A percentile compares a stretch with the other conserved stretches of the same genome.
Evolutionary conservation across 2,888 invertebrate genomes (phyloP).

Genomic region (Drosophila austrosaltans): DNA sequence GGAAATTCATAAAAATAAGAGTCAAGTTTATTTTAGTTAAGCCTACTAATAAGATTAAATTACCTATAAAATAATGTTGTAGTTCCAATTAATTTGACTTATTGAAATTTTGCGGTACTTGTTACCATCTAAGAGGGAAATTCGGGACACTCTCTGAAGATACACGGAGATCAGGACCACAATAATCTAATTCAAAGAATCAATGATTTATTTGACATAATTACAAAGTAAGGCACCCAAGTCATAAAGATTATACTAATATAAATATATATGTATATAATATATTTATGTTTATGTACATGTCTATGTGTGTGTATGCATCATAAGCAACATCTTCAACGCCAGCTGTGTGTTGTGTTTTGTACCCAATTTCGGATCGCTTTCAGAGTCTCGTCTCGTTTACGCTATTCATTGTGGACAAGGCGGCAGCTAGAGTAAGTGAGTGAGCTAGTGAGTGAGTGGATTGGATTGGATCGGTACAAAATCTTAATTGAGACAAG

Average conservation of each 20-base stretch:
- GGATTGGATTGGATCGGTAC: slow-evolving; percentile 71
- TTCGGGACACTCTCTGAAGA: no score
- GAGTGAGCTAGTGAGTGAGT: neutral
- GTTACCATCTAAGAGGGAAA: no score
- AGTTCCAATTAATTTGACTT: no score
- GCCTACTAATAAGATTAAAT: no score
- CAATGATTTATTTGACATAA: neutral
- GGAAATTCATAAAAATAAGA: no score
- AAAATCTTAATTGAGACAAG: slow-evolving; percentile 78
- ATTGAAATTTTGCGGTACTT: no score
- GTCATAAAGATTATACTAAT: neutral
- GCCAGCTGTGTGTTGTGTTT: slow-evolving; percentile 15
- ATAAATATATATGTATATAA: no score
- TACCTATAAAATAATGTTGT: no score
- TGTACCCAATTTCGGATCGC: slow-evolving; percentile 33
- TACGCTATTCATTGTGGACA: slow-evolving; percentile 2
- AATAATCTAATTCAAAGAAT: neutral
- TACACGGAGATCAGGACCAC: no score
- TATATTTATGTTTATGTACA: neutral
- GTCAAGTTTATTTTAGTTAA: no score
- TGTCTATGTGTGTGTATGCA: slow-evolving; percentile 8
- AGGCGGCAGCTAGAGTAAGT: slow-evolving; percentile 6
- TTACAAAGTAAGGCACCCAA: neutral
- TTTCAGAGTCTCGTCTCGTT: slow-evolving; percentile 15
- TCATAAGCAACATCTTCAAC: neutral